phyloP scores from a whole-genome alignment of 1,140 invertebrate genomes.

The Drosophila kikkawai region DNA sequence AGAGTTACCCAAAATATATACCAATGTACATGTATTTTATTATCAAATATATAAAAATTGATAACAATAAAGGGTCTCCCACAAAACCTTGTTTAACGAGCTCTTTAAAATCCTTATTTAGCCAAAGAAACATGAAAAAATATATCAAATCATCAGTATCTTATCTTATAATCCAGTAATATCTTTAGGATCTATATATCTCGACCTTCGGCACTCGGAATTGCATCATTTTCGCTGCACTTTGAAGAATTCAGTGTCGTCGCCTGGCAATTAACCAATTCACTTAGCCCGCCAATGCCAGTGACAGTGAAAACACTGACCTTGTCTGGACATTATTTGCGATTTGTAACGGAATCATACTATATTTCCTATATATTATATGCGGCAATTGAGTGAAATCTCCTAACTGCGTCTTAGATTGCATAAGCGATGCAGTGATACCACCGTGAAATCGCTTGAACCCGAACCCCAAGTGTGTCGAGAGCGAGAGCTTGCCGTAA shows the following conservation, averaged over 20 bases:
- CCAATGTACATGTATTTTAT: too few relatives aligned
- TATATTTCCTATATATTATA: conserved; percentile 11
- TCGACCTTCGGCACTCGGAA: conserved; percentile 6
- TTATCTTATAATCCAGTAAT: background rate
- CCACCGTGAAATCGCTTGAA: conserved; percentile 23
- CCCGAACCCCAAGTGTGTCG: conserved; percentile 26
- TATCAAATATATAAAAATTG: background rate
- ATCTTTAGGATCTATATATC: background rate
- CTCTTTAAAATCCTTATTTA: background rate
- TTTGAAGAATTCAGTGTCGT: conserved; percentile 20
- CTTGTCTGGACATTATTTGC: conserved; percentile 43
- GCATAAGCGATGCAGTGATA: conserved; percentile 60
- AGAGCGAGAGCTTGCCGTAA: conserved; percentile 23
- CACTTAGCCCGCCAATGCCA: conserved; percentile 47
- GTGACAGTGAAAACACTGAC: conserved; percentile 72
- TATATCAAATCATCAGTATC: background rate
- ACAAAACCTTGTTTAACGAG: conserved; percentile 4
- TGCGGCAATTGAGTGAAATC: conserved; percentile 34
- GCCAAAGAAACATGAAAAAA: background rate
- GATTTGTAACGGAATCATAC: conserved; percentile 15
- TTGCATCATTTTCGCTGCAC: conserved; percentile 46
- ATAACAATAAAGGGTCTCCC: background rate
- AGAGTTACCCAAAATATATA: too few relatives aligned
- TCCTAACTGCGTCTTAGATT: conserved; percentile 74
- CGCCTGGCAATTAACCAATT: conserved; percentile 56